phyloP scores from a whole-genome alignment of 2,797 vertebrate genomes.

The Poliocrania exsul region DNA sequence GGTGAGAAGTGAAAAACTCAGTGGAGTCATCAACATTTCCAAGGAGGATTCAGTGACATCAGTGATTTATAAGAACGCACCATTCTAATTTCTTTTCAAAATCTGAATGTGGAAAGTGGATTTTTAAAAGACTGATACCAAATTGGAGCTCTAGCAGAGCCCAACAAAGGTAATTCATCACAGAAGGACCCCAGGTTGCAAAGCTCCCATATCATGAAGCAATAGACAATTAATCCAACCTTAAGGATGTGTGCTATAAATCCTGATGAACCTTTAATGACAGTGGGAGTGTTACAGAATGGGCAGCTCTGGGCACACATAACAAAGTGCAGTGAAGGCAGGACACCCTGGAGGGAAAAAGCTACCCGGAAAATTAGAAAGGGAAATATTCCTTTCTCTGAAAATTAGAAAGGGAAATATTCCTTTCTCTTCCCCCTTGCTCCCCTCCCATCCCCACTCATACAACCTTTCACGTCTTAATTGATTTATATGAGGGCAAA shows the following conservation, averaged over 20 bases:
- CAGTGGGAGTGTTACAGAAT: neutral
- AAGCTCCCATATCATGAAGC: neutral
- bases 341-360: neutral
- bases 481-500: slow-evolving; percentile 15
- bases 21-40: neutral
- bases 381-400: neutral
- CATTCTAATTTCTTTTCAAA: neutral
- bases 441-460: neutral
- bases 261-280: neutral
- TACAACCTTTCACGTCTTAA: neutral
- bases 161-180: neutral
- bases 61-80: neutral
- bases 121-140: neutral
- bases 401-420: too few relatives aligned
- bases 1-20: neutral
- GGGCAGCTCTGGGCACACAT: neutral
- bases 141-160: neutral
- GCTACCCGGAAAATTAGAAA: neutral
- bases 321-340: neutral
- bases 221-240: neutral
- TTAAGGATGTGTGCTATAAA: slow-evolving; percentile 15
- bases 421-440: neutral
- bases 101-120: neutral
- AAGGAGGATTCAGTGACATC: neutral
- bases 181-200: neutral